Evolutionary conservation across 2,888 invertebrate species (phyloP), one percentile per base, ranked within the genome.

Genomic region (Diplolepis rosae): DNA sequence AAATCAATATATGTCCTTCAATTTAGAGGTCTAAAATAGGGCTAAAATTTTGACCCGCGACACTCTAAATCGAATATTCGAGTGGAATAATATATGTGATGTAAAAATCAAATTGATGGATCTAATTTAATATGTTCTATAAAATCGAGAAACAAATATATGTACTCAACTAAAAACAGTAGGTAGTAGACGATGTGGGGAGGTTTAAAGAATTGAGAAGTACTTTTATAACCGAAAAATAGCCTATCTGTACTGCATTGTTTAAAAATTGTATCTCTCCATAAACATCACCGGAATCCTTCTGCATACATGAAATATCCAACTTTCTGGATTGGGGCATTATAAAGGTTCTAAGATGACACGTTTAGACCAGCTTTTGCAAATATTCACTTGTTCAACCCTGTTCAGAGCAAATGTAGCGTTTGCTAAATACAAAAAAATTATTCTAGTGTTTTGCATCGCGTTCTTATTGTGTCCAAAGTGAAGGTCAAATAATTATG

Each of bases 311-410:
- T n/a, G 15, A 42, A 42, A 5, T 42, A 28, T 32, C 22, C 28
- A 56, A 42, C 50, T 42, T 79, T 79, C 77, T 80, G 79, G 82
- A 81, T 77, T 70, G 72, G 68, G 72, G 71, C 68, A 74, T 77
- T 76, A 75, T 45, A 45, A 77, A 75, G 70, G 75, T 52, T 68
- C 71, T 71, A 69, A 71, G 79, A 83, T 81, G 76, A 79, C 81
- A 79, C 71, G 76, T 76, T 65, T 74, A 75, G 79, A 81, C 81
- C 77, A 83, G 73, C 76, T 76, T 71, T 72, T 79, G 79, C 80
- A 79, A 82, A 81, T 78, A 78, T 77, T 77, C 79, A 52, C 73
- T 73, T 74, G 66, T 61, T 65, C 61, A 45, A 45, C n/a, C 35
- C 56, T 0, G 22, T 42, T 30, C 22, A 50, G 18, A 18, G 7